Evolutionary conservation across 2,888 invertebrate genomes (phyloP), one percentile per base, ranked within the genome.

Genomic region (Limulus polyphemus): DNA sequence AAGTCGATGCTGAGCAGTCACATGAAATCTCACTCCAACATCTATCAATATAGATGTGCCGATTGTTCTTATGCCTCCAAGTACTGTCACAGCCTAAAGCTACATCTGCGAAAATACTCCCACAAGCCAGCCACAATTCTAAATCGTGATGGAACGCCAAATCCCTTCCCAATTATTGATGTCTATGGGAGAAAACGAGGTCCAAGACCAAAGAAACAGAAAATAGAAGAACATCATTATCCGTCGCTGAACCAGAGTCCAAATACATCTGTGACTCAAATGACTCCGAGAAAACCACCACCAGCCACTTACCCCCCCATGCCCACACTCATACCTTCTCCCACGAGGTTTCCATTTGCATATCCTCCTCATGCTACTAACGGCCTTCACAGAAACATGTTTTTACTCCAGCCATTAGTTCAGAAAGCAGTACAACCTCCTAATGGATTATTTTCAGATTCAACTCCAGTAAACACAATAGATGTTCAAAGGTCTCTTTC

Each of bases 1-100:
- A 94, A 95, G 76, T 97, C 97, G 0, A 99, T 99, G 99, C 81
- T 99, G 61, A 98, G 94, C 77, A 95, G 94, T 0, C 99, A 99
- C 75, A 83, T 94, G 74, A 99, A 99, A 75, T 93, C 92, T 0
- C 99, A 99, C 77, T 80, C 80, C 11, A 80, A 79, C 63, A 81
- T 94, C 1, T 94, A 94, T 73, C 93, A 92, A 74, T 97, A 92
- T 76, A 83, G 90, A 50, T 99, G 99, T 75, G 81, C 86, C 0
- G 88, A 94, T 74, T 99, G 99, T 76, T 85, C 86, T 61, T 99
- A 98, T 75, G 93, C 90, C 10, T 95, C 97, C 32, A 99, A 99
- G 75, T 99, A 99, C 75, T 94, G 93, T 72, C 98, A 99, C 78
- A 93, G 94, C 16, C 79, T 99, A 58, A 99, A 99, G 77, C 80